These are phyloP conservation scores for Phenganax stokvisi DNA, from an alignment of 92 coral and sea anemone species.

Conservation along the genomic window DNA sequence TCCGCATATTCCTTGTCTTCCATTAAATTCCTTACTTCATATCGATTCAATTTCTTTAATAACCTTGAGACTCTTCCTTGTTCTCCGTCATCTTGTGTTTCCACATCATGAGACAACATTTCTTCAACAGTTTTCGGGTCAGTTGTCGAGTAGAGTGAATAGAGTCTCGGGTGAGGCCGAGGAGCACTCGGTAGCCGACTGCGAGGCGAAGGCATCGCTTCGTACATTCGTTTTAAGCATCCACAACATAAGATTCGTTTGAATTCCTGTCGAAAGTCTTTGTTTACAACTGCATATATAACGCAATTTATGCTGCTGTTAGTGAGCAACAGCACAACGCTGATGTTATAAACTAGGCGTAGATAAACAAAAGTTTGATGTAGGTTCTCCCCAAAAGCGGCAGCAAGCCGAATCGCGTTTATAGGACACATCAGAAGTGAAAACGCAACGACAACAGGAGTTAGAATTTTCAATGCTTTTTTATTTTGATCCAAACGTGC, in stretches of 20 bases:
- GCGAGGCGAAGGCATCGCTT: neutral
- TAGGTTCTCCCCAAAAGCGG: slow-evolving; percentile 26
- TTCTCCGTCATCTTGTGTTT: neutral
- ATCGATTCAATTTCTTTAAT: slow-evolving; percentile 2
- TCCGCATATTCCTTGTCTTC: slow-evolving; percentile 20
- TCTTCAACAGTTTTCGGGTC: slow-evolving; percentile 31
- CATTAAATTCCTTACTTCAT: slow-evolving; percentile 28
- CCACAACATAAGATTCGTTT: slow-evolving; percentile 48
- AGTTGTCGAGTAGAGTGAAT: slow-evolving; percentile 29
- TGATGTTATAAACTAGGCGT: slow-evolving; percentile 43
- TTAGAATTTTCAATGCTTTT: slow-evolving; percentile 66
- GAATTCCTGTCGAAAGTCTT: slow-evolving; percentile 86
- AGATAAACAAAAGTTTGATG: slow-evolving; percentile 22
- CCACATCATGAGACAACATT: slow-evolving; percentile 21
- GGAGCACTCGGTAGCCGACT: neutral
- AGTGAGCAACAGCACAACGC: slow-evolving; percentile 44
- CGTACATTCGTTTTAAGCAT: slow-evolving; percentile 22
- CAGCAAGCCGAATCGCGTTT: slow-evolving; percentile 40
- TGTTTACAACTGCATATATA: slow-evolving; percentile 69
- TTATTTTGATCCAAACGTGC: slow-evolving; percentile 67
- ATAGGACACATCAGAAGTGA: slow-evolving; percentile 65
- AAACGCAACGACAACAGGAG: slow-evolving; percentile 79
- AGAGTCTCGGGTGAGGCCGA: slow-evolving; percentile 6
- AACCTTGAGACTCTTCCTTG: slow-evolving; percentile 2
- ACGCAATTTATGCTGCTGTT: slow-evolving; percentile 75